A percentile compares a stretch with the other conserved stretches of the same genome.
phyloP scores from a whole-genome alignment of 2,113 vertebrate genomes.

The Anhinga rufa region DNA sequence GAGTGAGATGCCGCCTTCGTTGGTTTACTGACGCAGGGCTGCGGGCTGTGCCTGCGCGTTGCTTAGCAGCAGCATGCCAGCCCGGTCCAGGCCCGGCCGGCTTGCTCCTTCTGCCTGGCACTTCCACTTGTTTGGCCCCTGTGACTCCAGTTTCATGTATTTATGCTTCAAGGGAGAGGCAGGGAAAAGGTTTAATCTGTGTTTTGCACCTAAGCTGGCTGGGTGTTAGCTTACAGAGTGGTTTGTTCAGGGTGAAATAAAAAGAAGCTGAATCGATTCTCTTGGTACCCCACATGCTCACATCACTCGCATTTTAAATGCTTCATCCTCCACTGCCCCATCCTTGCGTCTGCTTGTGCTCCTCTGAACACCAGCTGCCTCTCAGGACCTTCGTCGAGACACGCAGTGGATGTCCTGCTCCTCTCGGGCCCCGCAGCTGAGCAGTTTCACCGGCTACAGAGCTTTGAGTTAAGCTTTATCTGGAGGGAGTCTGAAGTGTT shows the following conservation, averaged over 20 bases:
- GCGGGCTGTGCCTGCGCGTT: background rate
- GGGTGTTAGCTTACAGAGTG: accelerated
- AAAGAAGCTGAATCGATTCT: background rate
- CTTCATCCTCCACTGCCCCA: background rate
- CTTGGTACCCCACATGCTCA: background rate
- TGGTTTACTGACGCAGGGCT: background rate
- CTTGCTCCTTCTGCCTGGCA: background rate
- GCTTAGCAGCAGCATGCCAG: conserved; percentile 30
- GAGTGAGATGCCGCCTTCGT: background rate
- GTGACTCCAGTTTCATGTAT: background rate
- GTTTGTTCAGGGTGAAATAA: background rate
- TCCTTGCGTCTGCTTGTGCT: background rate
- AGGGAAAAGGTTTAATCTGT: background rate
- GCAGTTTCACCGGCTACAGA: background rate
- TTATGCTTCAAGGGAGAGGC: background rate
- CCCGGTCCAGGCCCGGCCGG: background rate
- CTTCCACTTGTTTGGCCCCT: background rate
- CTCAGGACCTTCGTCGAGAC: background rate
- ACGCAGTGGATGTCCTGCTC: accelerated
- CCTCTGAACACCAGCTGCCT: background rate
- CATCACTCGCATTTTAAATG: background rate
- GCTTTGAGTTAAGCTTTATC: background rate
- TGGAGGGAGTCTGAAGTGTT: background rate
- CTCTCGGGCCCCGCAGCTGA: accelerated
- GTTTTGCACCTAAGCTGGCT: background rate